Conservation (phyloP, 2,113 vertebrate species). For the Melanerpes aurifrons region DNA sequence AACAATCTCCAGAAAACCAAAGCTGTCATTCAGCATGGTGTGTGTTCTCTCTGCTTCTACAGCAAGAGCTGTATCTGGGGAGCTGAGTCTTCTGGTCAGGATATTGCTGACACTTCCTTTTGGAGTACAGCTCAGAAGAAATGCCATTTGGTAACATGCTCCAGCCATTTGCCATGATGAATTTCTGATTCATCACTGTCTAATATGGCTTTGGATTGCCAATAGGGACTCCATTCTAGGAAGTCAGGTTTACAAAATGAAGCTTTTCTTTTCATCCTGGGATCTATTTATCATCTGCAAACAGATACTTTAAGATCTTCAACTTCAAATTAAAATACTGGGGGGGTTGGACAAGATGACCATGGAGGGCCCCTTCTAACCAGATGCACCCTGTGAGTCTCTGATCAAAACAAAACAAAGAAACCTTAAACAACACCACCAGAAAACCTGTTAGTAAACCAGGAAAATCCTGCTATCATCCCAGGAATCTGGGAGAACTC, state of each 20-base stretch:
- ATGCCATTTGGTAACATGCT: neutral
- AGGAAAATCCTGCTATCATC: neutral
- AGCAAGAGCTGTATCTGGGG: neutral
- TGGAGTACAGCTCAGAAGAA: neutral
- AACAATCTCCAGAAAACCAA: neutral
- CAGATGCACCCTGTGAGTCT: too few species aligned
- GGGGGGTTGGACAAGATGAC: neutral
- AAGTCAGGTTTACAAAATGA: neutral
- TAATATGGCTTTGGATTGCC: neutral
- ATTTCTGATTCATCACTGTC: neutral
- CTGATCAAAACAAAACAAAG: too few species aligned
- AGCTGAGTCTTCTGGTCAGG: fast-evolving
- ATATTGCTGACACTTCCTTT: neutral
- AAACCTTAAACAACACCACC: too few species aligned
- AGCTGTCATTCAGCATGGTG: neutral
- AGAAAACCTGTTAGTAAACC: neutral
- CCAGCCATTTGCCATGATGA: fast-evolving
- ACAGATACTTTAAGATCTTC: too few species aligned
- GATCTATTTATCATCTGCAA: neutral
- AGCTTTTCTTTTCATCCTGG: neutral
- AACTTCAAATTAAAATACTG: too few species aligned
- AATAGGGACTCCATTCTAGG: neutral
- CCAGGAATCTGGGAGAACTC: neutral
- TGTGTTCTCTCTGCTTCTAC: neutral
- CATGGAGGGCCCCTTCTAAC: too few species aligned